These are phyloP conservation scores for Hydropsyche betteni DNA, from an alignment of 2,888 invertebrate species.

Conservation along the genomic window DNA sequence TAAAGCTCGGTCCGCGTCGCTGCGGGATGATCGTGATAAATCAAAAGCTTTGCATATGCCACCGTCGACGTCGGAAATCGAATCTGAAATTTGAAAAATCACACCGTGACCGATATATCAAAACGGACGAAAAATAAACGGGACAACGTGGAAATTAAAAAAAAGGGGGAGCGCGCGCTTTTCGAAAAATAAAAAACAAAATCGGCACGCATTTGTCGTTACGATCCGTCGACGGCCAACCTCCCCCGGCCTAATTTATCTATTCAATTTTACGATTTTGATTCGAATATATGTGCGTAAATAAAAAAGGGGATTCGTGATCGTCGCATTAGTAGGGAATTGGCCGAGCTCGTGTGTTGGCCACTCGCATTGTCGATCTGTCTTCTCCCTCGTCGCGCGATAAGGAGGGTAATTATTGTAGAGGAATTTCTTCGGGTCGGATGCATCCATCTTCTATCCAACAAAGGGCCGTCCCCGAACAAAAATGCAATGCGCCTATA, in stretches of 20 bases:
- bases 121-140: slow-evolving; percentile 13
- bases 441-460: slow-evolving; percentile 24
- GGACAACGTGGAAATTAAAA: slow-evolving; percentile 24
- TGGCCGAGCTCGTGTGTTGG: too few relatives aligned
- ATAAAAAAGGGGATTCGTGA: not conserved
- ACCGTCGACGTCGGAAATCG: slow-evolving; percentile 24
- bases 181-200: not conserved
- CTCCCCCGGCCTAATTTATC: not conserved
- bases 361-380: too few relatives aligned
- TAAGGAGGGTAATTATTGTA: slow-evolving; percentile 12
- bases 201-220: not conserved
- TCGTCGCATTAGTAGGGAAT: too few relatives aligned
- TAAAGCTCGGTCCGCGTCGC: slow-evolving; percentile 29
- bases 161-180: not conserved
- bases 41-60: slow-evolving; percentile 36
- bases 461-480: slow-evolving; percentile 23
- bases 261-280: slow-evolving; percentile 2
- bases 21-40: slow-evolving; percentile 29
- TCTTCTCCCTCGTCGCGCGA: not conserved
- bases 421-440: slow-evolving; percentile 3
- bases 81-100: slow-evolving; percentile 30
- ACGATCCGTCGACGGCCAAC: too few relatives aligned
- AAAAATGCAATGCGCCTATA: slow-evolving; percentile 45
- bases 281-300: not conserved
- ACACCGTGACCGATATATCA: slow-evolving; percentile 30